These are phyloP conservation scores for Nipponacmea schrenckii DNA, from an alignment of 2,888 invertebrate genomes.

Conservation along the genomic window DNA sequence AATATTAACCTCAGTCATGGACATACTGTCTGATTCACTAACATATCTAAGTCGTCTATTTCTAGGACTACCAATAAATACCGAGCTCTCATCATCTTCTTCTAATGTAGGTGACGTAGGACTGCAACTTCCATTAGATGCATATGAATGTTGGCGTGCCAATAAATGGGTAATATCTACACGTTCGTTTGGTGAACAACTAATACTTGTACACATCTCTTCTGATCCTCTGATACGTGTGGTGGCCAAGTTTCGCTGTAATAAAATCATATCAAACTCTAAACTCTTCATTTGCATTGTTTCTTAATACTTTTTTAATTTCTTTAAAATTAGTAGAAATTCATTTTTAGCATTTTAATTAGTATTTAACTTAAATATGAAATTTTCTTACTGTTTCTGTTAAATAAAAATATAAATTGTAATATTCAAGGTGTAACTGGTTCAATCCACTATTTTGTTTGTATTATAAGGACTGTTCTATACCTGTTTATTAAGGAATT, in stretches of 20 bases:
- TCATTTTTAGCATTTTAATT: no score
- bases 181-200: slow-evolving; percentile 63
- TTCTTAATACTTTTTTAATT: not conserved
- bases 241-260: slow-evolving; percentile 11
- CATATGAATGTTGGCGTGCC: slow-evolving; percentile 47
- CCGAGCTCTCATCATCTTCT: slow-evolving; percentile 50
- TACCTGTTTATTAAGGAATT: slow-evolving; percentile 47
- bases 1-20: slow-evolving; percentile 49
- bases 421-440: no score
- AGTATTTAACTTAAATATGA: no score
- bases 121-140: slow-evolving; percentile 22
- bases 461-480: no score
- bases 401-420: no score
- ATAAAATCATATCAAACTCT: not conserved
- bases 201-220: slow-evolving; percentile 59
- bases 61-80: slow-evolving; percentile 47
- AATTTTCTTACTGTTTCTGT: no score
- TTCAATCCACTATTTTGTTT: no score
- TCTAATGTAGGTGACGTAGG: slow-evolving; percentile 32
- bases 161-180: slow-evolving; percentile 64
- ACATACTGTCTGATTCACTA: slow-evolving; percentile 44
- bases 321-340: no score
- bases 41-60: slow-evolving; percentile 34
- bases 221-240: slow-evolving; percentile 66
- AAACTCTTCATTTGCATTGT: no score